A percentile compares a stretch with the other conserved stretches of the same genome.
Conservation (phyloP, 2,113 vertebrate species). For the Mungos mungo region DNA sequence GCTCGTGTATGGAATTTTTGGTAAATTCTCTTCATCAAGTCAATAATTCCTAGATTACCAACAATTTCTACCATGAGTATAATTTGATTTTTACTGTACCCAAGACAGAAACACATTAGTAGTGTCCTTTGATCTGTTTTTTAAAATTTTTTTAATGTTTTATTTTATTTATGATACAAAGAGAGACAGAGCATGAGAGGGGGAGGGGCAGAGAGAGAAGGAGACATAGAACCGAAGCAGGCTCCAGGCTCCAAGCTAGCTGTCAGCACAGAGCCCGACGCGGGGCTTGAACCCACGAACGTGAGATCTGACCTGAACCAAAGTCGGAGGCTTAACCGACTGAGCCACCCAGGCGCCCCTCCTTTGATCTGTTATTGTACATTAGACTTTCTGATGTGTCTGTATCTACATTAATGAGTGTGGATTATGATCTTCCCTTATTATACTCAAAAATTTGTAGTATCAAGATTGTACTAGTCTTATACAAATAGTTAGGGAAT, state of each 20-base stretch:
- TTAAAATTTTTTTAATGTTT: too few relatives aligned
- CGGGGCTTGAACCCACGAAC: too few relatives aligned
- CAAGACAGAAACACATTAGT: background rate
- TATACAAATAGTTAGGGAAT: background rate
- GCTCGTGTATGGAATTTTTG: background rate
- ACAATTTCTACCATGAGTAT: background rate
- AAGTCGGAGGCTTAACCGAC: too few relatives aligned
- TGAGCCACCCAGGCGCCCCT: too few relatives aligned
- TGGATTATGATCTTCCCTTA: background rate
- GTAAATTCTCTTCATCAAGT: background rate
- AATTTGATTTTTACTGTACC: background rate
- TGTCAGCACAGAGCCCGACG: too few relatives aligned
- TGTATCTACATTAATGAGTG: fast-evolving
- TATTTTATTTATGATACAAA: too few relatives aligned
- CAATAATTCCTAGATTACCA: background rate
- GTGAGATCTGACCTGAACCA: too few relatives aligned
- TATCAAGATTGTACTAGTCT: background rate
- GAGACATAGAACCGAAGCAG: too few relatives aligned
- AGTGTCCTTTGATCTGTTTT: background rate
- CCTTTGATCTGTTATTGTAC: background rate
- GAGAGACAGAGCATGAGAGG: too few relatives aligned
- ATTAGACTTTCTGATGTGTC: background rate
- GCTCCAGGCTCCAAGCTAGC: too few relatives aligned
- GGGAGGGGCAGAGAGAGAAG: too few relatives aligned
- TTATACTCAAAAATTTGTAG: background rate